These are phyloP conservation scores for Apodemus agrarius DNA, from an alignment of 2,797 vertebrate species.

Conservation along the genomic window DNA sequence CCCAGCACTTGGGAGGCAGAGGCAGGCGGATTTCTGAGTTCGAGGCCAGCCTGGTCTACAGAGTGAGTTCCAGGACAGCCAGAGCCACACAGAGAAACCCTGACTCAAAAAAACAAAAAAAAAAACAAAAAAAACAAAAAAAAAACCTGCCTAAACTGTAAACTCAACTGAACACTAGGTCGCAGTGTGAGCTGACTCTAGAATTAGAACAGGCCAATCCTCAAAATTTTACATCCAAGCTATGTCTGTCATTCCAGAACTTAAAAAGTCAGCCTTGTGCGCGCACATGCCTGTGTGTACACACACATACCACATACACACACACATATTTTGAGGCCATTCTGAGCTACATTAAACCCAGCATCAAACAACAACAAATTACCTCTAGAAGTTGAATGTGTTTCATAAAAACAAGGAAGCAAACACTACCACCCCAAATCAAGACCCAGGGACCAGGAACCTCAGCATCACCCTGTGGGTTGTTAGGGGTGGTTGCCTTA, in stretches of 20 bases:
- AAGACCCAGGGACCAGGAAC: not conserved
- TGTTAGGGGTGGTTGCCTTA: not conserved
- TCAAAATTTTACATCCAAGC: not conserved
- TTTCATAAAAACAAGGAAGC: not conserved
- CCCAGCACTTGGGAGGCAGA: too few species aligned
- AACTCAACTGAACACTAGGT: not conserved
- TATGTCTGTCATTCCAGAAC: not conserved
- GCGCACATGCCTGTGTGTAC: too few species aligned
- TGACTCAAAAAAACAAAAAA: too few species aligned
- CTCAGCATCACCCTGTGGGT: not conserved
- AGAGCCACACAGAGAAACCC: too few species aligned
- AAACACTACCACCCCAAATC: not conserved
- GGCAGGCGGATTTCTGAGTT: too few species aligned
- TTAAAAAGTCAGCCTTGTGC: not conserved
- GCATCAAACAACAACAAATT: not conserved
- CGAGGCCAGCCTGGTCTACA: too few species aligned
- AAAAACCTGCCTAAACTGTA: conserved; percentile 32
- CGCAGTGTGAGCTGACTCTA: not conserved
- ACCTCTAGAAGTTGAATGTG: not conserved
- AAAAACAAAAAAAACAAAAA: too few species aligned
- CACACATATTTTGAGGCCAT: not conserved
- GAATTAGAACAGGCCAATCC: conserved; percentile 3
- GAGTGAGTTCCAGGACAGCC: too few species aligned
- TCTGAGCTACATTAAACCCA: not conserved
- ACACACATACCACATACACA: not conserved